Percentiles rank a stretch among this genome's conserved stretches.
Evolutionary conservation across 2,797 vertebrate species (phyloP).

Genomic region (Macrochelys suwanniensis): DNA sequence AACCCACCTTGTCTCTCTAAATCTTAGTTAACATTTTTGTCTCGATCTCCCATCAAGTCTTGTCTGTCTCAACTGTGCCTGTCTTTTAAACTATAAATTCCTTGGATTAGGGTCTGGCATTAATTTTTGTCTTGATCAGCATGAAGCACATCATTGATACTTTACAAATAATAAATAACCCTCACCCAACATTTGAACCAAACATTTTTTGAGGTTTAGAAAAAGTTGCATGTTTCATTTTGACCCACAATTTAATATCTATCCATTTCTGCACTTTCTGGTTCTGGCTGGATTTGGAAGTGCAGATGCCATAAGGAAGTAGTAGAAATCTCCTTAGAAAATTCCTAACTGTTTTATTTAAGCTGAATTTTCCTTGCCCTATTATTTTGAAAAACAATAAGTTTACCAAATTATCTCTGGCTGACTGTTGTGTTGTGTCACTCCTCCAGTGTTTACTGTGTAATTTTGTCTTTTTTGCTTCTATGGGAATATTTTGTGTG

Average conservation of each 20-base stretch:
- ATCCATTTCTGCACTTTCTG: neutral
- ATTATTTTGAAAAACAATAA: neutral
- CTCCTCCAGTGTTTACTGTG: constrained; percentile 2
- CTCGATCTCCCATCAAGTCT: neutral
- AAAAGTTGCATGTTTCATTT: neutral
- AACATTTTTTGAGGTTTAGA: neutral
- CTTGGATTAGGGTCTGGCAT: neutral
- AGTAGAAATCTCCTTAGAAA: neutral
- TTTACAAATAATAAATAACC: neutral
- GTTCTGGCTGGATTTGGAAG: neutral
- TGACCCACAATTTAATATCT: neutral
- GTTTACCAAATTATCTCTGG: neutral
- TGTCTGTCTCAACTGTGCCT: neutral
- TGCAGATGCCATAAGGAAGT: neutral
- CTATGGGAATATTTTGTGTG: neutral
- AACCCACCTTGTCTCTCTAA: neutral
- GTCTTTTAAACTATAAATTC: neutral
- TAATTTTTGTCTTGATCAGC: neutral
- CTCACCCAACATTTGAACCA: neutral
- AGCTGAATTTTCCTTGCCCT: neutral
- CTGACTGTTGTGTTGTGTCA: neutral
- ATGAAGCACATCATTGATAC: neutral
- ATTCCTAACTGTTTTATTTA: neutral
- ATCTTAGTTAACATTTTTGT: neutral
- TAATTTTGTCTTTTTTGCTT: constrained; percentile 23